A percentile compares a stretch with the other conserved stretches of the same genome.
Conservation (phyloP, 2,797 vertebrate species). For the Potorous gilbertii region DNA sequence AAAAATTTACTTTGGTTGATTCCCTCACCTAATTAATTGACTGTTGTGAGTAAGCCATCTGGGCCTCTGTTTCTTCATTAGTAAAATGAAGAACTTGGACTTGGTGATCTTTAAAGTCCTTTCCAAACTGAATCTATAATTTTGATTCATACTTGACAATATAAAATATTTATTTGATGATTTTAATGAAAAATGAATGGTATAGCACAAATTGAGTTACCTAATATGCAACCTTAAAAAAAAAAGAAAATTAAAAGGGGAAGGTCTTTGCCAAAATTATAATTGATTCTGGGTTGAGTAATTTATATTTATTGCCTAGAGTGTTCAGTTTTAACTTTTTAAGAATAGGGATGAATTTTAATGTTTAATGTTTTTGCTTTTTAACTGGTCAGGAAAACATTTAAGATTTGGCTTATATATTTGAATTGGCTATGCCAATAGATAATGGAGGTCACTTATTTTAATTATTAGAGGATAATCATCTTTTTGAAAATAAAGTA, state of each 20-base stretch:
- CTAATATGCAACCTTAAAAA: constrained; percentile 27
- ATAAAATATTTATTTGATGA: constrained; percentile 40
- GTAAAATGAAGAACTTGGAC: background rate
- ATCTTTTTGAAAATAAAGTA: constrained; percentile 63
- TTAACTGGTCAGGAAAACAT: constrained; percentile 10
- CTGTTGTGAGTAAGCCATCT: background rate
- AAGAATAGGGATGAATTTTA: constrained; percentile 33
- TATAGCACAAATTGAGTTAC: constrained; percentile 3
- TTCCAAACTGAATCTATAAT: background rate
- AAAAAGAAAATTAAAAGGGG: constrained; percentile 33
- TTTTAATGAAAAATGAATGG: constrained; percentile 22
- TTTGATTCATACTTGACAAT: constrained; percentile 43
- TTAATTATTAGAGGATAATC: constrained; percentile 25
- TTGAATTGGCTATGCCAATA: background rate
- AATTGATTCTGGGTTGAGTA: constrained; percentile 17
- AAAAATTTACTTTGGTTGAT: background rate
- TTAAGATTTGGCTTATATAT: constrained; percentile 33
- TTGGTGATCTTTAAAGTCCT: background rate
- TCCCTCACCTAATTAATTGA: background rate
- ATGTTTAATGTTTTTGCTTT: background rate
- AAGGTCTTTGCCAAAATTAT: constrained; percentile 42
- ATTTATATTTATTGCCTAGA: constrained; percentile 28
- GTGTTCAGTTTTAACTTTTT: constrained; percentile 44
- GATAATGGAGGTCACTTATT: constrained; percentile 22
- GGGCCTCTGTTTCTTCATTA: background rate